These are phyloP conservation scores for Micromussa lordhowensis DNA, from an alignment of 92 coral and sea anemone species.

Conservation along the genomic window DNA sequence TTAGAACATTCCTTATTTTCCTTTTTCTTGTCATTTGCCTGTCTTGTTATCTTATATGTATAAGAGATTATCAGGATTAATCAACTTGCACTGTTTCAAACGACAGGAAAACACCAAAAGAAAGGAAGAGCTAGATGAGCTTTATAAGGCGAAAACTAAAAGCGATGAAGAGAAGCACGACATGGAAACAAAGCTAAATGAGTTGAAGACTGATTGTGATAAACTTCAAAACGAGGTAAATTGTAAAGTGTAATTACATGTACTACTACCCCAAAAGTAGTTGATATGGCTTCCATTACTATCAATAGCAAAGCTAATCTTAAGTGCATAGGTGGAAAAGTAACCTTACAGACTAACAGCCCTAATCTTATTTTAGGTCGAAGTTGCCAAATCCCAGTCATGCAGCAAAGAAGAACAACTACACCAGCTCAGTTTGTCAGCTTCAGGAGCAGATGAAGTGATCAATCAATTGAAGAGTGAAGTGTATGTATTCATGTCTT, in stretches of 20 bases:
- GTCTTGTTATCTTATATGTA: neutral
- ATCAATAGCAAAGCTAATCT: too few species aligned
- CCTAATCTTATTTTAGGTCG: constrained; percentile 58
- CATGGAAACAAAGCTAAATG: constrained; percentile 58
- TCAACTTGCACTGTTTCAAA: neutral
- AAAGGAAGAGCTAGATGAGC: constrained; percentile 62
- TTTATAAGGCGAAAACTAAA: constrained; percentile 51
- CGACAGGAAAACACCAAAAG: constrained; percentile 57
- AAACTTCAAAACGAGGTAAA: constrained; percentile 74
- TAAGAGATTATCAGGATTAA: neutral
- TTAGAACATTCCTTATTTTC: neutral
- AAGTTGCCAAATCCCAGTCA: constrained; percentile 57
- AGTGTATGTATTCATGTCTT: constrained; percentile 55
- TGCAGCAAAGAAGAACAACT: constrained; percentile 72
- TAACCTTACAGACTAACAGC: neutral
- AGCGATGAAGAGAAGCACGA: constrained; percentile 43
- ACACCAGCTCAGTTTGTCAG: constrained; percentile 63
- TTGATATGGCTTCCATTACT: too few species aligned
- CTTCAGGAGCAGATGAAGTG: constrained; percentile 60
- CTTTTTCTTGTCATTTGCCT: neutral
- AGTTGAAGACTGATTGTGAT: constrained; percentile 44
- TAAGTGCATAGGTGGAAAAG: neutral
- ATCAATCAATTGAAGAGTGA: constrained; percentile 52
- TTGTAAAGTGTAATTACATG: neutral
- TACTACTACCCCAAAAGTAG: too few species aligned